Evolutionary conservation across 1,140 invertebrate species (phyloP).

Genomic region (Drosophila sp.): DNA sequence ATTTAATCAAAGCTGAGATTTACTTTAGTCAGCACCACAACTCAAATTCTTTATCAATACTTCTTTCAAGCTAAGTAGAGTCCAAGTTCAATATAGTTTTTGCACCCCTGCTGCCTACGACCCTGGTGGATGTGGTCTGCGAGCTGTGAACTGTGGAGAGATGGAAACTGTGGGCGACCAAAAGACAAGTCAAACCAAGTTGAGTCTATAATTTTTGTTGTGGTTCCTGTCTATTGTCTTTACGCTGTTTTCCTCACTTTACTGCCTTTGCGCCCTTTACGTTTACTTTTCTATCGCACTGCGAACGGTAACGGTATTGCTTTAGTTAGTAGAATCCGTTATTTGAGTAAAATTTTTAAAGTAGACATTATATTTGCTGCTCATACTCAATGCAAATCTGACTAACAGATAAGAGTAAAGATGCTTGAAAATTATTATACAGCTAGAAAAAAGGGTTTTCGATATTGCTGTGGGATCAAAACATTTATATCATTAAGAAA

Average conservation of each 20-base stretch:
- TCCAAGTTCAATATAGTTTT: too few relatives aligned
- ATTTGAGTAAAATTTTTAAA: constrained; percentile 69
- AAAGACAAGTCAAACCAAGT: constrained; percentile 65
- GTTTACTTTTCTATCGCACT: constrained; percentile 5
- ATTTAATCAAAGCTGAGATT: too few relatives aligned
- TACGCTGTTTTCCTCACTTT: constrained; percentile 43
- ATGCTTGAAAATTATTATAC: background rate
- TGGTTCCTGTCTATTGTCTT: constrained; percentile 82
- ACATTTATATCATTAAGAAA: background rate
- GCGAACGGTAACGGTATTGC: constrained; percentile 29
- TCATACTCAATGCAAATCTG: background rate
- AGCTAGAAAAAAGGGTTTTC: background rate
- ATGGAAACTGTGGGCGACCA: constrained; percentile 50
- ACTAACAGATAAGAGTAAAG: constrained; percentile 12
- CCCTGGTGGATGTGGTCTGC: too few relatives aligned
- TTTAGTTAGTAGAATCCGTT: constrained; percentile 32
- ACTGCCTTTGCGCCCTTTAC: constrained; percentile 1
- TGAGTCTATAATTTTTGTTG: constrained; percentile 81
- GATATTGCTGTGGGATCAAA: too few relatives aligned
- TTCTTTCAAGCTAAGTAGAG: too few relatives aligned
- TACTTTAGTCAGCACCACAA: too few relatives aligned
- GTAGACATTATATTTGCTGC: constrained; percentile 39
- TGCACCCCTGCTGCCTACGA: too few relatives aligned
- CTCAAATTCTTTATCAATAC: too few relatives aligned
- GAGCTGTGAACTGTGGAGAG: background rate